Base-by-base conservation (phyloP, 2,888 invertebrate species). In the Eupithecia abbreviata region DNA sequence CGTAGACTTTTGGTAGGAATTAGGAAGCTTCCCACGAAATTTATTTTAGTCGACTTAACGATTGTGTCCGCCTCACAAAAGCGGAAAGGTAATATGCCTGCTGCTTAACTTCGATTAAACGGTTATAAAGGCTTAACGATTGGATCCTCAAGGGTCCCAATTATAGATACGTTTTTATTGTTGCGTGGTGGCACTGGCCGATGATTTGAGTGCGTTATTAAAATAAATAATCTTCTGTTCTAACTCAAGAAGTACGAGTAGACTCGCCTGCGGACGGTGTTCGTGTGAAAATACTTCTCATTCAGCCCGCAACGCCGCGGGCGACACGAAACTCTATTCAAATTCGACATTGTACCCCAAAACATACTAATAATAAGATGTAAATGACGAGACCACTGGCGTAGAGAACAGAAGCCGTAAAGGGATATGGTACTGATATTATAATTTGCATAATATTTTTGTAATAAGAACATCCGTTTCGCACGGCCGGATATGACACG, bases 361-460 rank as follows among this genome's bases (percentile, higher is more conserved):
- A 91, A 91, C 87, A 88, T 87, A 89, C 85, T 88, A 89, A 90
- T 94, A 93, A 93, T 92, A 89, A 91, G 89, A 94, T 93, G 93
- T 89, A 93, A 94, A 94, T 92, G 91, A 89, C 85, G 87, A 89
- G 89, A 88, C 91, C 88, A 87, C 87, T 85, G 89, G 90, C 88
- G 85, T 81, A 82, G 82, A 85, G 86, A 89, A 90, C 89, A 91
- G 91, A 91, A 91, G 88, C 87, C 85, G 84, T 84, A 88, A 85
- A 90, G 88, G 86, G 90, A 87, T 82, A 89, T 90, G 88, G 88
- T 90, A 89, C 86, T 89, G 89, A 90, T 88, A 85, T 86, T 85
- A 87, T 89, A 89, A 92, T 94, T 92, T 93, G 89, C 93, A 93
- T 93, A 66, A 92, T 88, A 93, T 93, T 93, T 92, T 91, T 89